phyloP scores from a whole-genome alignment of 2,888 invertebrate genomes.

The Hyalella azteca region DNA sequence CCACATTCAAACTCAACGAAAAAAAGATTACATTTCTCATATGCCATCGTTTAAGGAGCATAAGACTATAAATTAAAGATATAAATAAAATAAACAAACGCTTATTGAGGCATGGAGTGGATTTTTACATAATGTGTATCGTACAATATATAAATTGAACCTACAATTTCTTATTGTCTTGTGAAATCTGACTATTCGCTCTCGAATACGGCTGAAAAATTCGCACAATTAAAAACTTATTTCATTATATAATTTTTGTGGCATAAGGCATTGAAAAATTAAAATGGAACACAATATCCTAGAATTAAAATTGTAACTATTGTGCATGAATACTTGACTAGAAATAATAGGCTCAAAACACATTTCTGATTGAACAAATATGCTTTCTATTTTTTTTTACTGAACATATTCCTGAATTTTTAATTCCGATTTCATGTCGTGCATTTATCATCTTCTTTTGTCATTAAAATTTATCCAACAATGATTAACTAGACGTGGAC shows the following conservation, averaged over 20 bases:
- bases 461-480: neutral
- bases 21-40: too few relatives aligned
- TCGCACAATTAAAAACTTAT: too few relatives aligned
- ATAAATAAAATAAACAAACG: slow-evolving; percentile 25
- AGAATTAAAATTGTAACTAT: neutral
- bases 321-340: slow-evolving; percentile 8
- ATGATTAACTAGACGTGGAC: slow-evolving; percentile 2
- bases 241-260: too few relatives aligned
- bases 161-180: neutral
- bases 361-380: too few relatives aligned
- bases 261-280: too few relatives aligned
- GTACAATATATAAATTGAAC: slow-evolving; percentile 21
- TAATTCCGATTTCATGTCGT: neutral
- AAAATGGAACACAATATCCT: neutral
- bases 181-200: too few relatives aligned
- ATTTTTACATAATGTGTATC: neutral
- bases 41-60: too few relatives aligned
- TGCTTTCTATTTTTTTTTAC: too few relatives aligned
- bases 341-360: slow-evolving; percentile 33
- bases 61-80: neutral
- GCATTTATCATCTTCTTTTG: neutral
- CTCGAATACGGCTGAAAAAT: too few relatives aligned
- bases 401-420: too few relatives aligned
- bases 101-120: neutral
- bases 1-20: too few relatives aligned